Base-by-base conservation (phyloP, 2,888 invertebrate species). In the Drosophila macrospina region DNA sequence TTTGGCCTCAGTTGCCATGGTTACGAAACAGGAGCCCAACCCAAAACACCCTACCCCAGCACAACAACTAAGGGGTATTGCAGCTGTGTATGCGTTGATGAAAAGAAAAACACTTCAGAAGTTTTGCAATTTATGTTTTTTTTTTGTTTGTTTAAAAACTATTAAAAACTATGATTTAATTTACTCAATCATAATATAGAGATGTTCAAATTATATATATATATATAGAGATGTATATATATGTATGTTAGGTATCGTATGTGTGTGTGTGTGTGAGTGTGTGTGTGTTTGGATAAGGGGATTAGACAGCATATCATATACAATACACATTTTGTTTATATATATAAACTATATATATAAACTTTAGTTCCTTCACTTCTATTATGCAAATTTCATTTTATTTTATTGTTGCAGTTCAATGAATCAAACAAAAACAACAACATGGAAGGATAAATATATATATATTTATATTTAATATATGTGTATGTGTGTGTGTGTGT, bases 91-190 rank as follows among this genome's bases (percentile, higher is more conserved):
- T 50, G 26, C 28, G 39, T 7, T 1, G 5, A 28, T 28, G 28
- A 30, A 54, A 79, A 51, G 69, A 67, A 81, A 63, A 63, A 80
- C 70, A 64, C 69, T 20, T 41, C 50, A 13, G 34, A 48, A 36
- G 41, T 64, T 77, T 69, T 78, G 77, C 74, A 79, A 69, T 78
- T 75, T 71, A 56, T 77, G 71, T 70, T 69, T 70, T 69, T 84
- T 78, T 80, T 20, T 20, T 20, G 1, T 20, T 20, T 20, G 84
- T 90, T 90, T 90, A 90, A 89, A 89, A 90, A 90, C 90, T 90
- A 90, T 90, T 90, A 90, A 89, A 89, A 90, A 89, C 88, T 90
- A 90, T 88, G 79, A 84, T 90, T 89, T 88, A 90, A 88, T 90
- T 90, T 89, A 81, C 88, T 89, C 78, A 82, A 82, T 82, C 83